Conservation (phyloP, 1,140 invertebrate species). For the Pteromalus puparum region DNA sequence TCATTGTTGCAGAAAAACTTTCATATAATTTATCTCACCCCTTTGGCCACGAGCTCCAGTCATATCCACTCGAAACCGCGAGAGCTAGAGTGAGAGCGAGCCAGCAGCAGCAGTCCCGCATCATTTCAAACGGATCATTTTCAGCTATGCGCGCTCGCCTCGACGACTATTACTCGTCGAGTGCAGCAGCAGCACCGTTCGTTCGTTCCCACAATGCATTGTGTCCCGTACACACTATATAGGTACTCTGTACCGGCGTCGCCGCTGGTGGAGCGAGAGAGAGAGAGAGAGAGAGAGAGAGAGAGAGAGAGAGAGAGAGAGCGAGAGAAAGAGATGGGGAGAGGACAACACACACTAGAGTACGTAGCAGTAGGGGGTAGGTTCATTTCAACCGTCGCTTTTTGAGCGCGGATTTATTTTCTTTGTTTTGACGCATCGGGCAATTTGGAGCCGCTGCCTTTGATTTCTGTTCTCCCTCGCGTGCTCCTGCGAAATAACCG, state of each 20-base stretch:
- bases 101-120: slow-evolving; percentile 5
- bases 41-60: background rate
- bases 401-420: slow-evolving; percentile 39
- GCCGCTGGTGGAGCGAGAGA: background rate
- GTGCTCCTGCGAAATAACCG: background rate
- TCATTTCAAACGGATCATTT: slow-evolving; percentile 51
- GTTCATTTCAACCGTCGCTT: slow-evolving; percentile 29
- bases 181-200: slow-evolving; percentile 7
- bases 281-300: background rate
- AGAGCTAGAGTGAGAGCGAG: slow-evolving; percentile 1
- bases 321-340: background rate
- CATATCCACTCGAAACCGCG: background rate
- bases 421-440: slow-evolving; percentile 45
- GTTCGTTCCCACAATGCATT: slow-evolving; percentile 41
- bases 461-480: background rate
- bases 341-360: background rate
- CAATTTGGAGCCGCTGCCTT: background rate
- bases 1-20: background rate
- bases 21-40: background rate
- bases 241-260: too few species aligned
- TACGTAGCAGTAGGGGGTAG: background rate
- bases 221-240: background rate
- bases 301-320: background rate
- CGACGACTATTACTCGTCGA: slow-evolving; percentile 38
- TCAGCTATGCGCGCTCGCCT: slow-evolving; percentile 3